Base-by-base conservation (phyloP, 1,140 invertebrate genomes). In the Drosophila pallidifrons region DNA sequence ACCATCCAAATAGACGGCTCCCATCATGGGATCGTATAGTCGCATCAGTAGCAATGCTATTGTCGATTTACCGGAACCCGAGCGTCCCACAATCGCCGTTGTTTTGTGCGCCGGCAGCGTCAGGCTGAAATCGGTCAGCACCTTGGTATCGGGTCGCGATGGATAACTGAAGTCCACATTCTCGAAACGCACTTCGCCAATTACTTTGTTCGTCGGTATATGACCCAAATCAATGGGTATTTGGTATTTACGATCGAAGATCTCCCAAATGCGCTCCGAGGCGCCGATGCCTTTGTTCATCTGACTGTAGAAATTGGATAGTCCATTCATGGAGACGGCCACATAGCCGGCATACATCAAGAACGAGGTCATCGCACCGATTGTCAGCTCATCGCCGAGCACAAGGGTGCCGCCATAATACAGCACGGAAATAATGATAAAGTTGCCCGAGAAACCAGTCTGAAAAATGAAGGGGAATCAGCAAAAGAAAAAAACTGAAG, bases 331-430 rank as follows among this genome's bases (percentile, higher is more conserved):
- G 7, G 98, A 97, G 13, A 99, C 95, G 2, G 97, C 98, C 35
- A 98, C 96, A 89, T 99, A 99, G 0, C 96, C 97, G 3, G 98
- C 97, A 92, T 99, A 99, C 2, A 99, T 89, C 11, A 99, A 93
- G 92, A 99, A 99, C 0, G 98, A 96, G 0, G 97, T 98, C 11
- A 99, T 93, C 72, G 96, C 96, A 7, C 99, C 99, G 41, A 99
- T 96, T 5, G 97, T 97, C 47, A 99, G 94, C 30, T 95, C 93
- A 45, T 96, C 94, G 11, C 96, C 94, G 0, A 96, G 95, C 35
- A 99, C 97, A 95, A 99, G 96, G 10, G 95, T 94, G 7, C 98
- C 98, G 13, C 98, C 98, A 90, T 98, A 98, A 93, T 99, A 99
- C 1, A 99, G 94, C 10, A 99, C 98, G 3, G 97, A 96, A 30